These are phyloP conservation scores for Rhamnusium bicolor DNA, from an alignment of 2,888 invertebrate species.

Conservation along the genomic window DNA sequence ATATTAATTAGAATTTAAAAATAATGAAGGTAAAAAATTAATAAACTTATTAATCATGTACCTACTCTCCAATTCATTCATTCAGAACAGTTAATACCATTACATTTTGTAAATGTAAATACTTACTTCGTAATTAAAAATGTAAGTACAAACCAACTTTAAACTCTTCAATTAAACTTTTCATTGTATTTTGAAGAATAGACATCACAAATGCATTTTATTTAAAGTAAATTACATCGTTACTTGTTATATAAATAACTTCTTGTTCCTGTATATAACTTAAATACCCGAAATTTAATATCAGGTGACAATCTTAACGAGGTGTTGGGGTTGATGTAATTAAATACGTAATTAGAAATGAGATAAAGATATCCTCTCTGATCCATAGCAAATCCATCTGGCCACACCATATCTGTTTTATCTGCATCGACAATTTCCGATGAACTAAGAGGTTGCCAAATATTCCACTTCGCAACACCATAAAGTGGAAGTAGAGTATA, in stretches of 20 bases:
- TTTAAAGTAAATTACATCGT: not conserved
- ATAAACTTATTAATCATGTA: not conserved
- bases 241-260: conserved; percentile 54
- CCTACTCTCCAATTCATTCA: too few species aligned
- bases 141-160: too few species aligned
- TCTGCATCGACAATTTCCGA: conserved; percentile 73
- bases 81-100: too few species aligned
- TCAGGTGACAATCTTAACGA: conserved; percentile 41
- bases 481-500: conserved; percentile 80
- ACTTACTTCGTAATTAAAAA: too few species aligned
- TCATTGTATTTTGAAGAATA: not conserved
- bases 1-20: not conserved
- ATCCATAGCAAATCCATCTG: conserved; percentile 80
- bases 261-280: conserved; percentile 53
- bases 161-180: not conserved
- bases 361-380: conserved; percentile 77
- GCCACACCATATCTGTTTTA: conserved; percentile 79
- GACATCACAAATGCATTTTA: not conserved
- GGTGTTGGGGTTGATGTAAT: conserved; percentile 48
- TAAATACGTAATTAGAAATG: conserved; percentile 72
- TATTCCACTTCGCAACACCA: conserved; percentile 81
- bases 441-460: conserved; percentile 72
- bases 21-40: not conserved
- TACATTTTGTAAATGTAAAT: too few species aligned
- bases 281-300: conserved; percentile 56